Base-by-base conservation (phyloP, 2,797 vertebrate genomes). In the Heterohyrax brucei region DNA sequence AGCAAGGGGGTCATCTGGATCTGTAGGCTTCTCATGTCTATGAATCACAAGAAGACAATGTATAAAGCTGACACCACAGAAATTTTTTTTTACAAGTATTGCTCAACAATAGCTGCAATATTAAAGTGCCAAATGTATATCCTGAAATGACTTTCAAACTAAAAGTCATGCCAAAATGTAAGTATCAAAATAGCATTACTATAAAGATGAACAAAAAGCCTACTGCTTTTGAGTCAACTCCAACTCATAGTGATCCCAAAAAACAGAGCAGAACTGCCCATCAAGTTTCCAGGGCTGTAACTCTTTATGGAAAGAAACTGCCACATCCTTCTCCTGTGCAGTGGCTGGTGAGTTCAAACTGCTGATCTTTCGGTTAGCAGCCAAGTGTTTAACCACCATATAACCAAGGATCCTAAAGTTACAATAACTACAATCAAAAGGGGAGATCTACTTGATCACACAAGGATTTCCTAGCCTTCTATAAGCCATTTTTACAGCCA, bases 11-110 rank as follows among this genome's bases (percentile, higher is more conserved):
- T 99, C 99, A 0, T 99, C 99, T 2, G 99, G 99, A 97, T 99
- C 99, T 28, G 99, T 99, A 86, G 99, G 99, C 91, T 99, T 99
- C 98, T 99, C 99, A 0, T 99, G 99, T 68, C 99, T 99, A 76
- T 48, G 56, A 91, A 95, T 93, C 89, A 97, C 75, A 48, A 86
- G 88, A 83, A 14, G 87, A 78, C 48, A 93, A 76, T 4, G 10
- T 24, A 86, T 44, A 33, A 90, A 92, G 59, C 30, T 87, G 26
- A 93, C 80, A 88, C 10, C 33, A 92, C 78, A 26, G 26, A 18
- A 78, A 30, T 39, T 70, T 70, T 73, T 39, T 76, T 26, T 56
- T 75, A 94, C 1, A 66, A 10, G 2, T 59, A 78, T 21, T 13
- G 64, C 19, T n/a, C 59, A 68, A 66, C 0, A 87, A 26, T 4